These are phyloP conservation scores for Mus minutoides DNA, from an alignment of 2,797 vertebrate species.

Conservation along the genomic window DNA sequence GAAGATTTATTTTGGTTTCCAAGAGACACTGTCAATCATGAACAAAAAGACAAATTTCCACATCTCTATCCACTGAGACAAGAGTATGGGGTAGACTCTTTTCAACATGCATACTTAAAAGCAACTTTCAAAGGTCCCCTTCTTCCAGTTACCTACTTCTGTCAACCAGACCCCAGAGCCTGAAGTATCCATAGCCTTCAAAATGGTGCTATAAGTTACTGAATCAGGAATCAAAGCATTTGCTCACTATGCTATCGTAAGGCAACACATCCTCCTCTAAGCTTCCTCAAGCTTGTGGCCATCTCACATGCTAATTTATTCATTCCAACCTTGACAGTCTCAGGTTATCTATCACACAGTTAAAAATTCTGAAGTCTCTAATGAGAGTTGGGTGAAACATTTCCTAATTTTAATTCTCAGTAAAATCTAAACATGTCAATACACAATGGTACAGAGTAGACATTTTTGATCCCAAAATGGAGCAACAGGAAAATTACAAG, in stretches of 20 bases:
- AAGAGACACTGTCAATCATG: not conserved
- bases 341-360: not conserved
- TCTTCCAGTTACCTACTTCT: not conserved
- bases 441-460: not conserved
- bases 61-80: not conserved
- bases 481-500: not conserved
- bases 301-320: not conserved
- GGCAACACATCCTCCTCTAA: too few species aligned
- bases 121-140: not conserved
- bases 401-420: not conserved
- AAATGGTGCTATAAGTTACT: not conserved
- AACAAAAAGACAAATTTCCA: too few species aligned
- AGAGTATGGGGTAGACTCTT: not conserved
- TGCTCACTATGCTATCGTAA: not conserved
- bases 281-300: not conserved
- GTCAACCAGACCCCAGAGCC: not conserved
- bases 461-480: not conserved
- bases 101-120: not conserved
- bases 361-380: not conserved
- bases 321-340: not conserved
- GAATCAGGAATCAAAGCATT: not conserved
- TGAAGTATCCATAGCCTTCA: not conserved
- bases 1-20: not conserved
- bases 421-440: not conserved
- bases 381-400: not conserved